These are phyloP conservation scores for Antechinus flavipes DNA, from an alignment of 2,113 vertebrate species.

Conservation along the genomic window DNA sequence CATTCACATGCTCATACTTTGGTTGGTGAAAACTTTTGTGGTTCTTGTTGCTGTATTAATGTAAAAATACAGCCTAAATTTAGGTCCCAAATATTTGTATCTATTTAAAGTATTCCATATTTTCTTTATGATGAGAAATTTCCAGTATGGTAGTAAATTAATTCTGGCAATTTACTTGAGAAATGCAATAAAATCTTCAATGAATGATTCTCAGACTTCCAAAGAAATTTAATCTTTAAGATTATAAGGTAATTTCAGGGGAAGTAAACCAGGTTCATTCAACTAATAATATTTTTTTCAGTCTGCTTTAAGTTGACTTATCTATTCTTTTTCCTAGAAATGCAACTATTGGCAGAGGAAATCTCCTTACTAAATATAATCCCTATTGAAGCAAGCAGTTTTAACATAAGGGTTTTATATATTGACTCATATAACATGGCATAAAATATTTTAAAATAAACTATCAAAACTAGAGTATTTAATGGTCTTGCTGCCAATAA, in stretches of 20 bases:
- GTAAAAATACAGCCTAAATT: constrained; percentile 55
- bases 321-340: constrained; percentile 27
- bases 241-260: constrained; percentile 21
- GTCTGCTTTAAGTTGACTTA: background rate
- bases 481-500: background rate
- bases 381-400: background rate
- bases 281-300: background rate
- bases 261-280: constrained; percentile 17
- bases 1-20: constrained; percentile 6
- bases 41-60: constrained; percentile 56
- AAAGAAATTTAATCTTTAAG: constrained; percentile 23
- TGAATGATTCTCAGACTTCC: constrained; percentile 23
- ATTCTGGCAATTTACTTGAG: constrained; percentile 50
- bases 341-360: background rate
- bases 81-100: constrained; percentile 61
- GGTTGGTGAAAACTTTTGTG: constrained; percentile 44
- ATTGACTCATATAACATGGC: background rate
- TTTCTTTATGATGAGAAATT: constrained; percentile 35
- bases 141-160: constrained; percentile 36
- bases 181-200: constrained; percentile 13
- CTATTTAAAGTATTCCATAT: constrained; percentile 60
- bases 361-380: background rate
- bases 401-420: constrained; percentile 10
- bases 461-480: background rate
- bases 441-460: background rate